These are phyloP conservation scores for Antidorcas marsupialis DNA, from an alignment of 2,113 vertebrate genomes.

Conservation along the genomic window DNA sequence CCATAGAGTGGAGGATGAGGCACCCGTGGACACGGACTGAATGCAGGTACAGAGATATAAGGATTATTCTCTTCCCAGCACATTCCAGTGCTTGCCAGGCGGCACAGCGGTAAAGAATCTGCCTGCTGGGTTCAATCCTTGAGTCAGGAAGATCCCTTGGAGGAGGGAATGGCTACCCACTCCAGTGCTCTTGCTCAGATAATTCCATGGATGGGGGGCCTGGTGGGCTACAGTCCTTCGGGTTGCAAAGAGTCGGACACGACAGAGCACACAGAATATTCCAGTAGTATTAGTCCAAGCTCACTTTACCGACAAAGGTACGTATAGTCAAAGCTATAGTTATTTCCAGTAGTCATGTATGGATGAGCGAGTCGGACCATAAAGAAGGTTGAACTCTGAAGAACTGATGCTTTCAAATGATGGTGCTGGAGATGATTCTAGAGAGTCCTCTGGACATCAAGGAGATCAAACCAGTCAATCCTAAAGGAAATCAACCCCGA, in stretches of 20 bases:
- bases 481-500: neutral
- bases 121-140: neutral
- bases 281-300: neutral
- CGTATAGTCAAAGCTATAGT: neutral
- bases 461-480: neutral
- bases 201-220: neutral
- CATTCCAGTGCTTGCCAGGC: neutral
- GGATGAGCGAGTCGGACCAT: neutral
- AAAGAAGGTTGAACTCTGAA: neutral
- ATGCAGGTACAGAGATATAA: neutral
- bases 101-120: neutral
- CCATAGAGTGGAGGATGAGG: neutral
- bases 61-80: neutral
- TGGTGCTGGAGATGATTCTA: neutral
- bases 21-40: neutral
- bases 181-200: neutral
- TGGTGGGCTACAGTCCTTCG: neutral
- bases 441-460: neutral
- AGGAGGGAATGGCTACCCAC: neutral
- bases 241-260: neutral
- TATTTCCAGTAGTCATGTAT: neutral
- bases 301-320: neutral
- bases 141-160: neutral
- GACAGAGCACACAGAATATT: neutral
- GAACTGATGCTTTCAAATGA: neutral